Base-by-base conservation (phyloP, 1,140 invertebrate genomes). In the Sitobion miscanthi region DNA sequence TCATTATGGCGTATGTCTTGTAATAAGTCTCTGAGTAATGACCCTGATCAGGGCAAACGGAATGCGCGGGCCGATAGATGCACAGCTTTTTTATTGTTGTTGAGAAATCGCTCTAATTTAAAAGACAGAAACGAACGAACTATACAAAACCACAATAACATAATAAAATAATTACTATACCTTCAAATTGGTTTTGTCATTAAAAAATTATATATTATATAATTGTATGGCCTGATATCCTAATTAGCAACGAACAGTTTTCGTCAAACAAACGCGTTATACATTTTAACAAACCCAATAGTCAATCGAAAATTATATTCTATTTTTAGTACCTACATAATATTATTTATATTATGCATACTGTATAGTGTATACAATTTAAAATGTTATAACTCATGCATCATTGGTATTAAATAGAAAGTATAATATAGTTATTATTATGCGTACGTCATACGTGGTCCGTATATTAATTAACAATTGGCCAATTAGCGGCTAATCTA, bases 191-290 rank as follows among this genome's bases (percentile, higher is more conserved):
- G 35, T 52, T 23, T 52, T 52, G 30, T 52, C 52, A 57, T 90
- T 90, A 42, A 45, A 89, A 88, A 86, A 42, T n/a, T n/a, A 87
- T 49, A 52, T 87, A 87, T 87, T 49, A 52, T 49, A 49, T 87
- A 77, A 77, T 14, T 11, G 14, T 77, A 77, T n/a, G 11, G 30
- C 17, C 11, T n/a, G 9, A 87, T 87, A 87, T 69, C n/a, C 45
- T 87, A 87, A 87, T 87, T 87, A 87, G 9, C 9, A 20, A n/a
- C 23, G 7, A 85, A 42, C 83, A 45, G 17, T 25, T 85, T 30
- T 85, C 30, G 42, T 45, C 38, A 25, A 9, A 42, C 25, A 85
- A 42, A 42, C 42, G 9, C 21, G 25, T 87, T 47, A 47, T 87
- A 87, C 5, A 87, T 87, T 87, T 87, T 87, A 87, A 87, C 45